These are phyloP conservation scores for Neogale vison DNA, from an alignment of 2,113 vertebrate genomes.

Conservation along the genomic window DNA sequence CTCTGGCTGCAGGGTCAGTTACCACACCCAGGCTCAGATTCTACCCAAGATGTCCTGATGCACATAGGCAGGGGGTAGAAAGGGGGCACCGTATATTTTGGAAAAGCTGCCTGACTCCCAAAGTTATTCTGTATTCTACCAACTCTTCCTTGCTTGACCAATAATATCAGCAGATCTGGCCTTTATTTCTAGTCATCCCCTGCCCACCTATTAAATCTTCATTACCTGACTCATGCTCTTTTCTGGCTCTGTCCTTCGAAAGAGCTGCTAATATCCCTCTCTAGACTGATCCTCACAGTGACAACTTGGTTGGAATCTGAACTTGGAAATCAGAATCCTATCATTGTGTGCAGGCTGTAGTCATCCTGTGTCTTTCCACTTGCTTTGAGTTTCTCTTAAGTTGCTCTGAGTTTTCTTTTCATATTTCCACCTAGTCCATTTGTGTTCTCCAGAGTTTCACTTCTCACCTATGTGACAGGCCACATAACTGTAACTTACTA, in stretches of 20 bases:
- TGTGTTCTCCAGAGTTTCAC: conserved; percentile 5
- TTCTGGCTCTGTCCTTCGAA: background rate
- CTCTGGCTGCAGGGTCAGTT: background rate
- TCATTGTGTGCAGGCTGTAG: background rate
- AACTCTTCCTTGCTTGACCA: background rate
- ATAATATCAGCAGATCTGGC: background rate
- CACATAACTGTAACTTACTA: background rate
- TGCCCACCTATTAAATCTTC: background rate
- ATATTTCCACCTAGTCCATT: background rate
- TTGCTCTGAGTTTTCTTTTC: background rate
- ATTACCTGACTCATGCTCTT: background rate
- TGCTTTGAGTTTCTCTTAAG: background rate
- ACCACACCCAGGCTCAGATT: background rate
- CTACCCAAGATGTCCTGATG: background rate
- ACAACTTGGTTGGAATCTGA: background rate
- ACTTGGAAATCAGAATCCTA: background rate
- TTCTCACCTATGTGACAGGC: background rate
- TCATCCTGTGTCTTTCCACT: background rate
- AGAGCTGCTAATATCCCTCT: background rate
- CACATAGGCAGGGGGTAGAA: background rate
- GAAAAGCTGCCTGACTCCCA: background rate
- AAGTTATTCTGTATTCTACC: background rate
- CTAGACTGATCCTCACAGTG: background rate
- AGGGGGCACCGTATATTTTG: background rate
- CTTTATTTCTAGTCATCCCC: background rate